Conservation (phyloP, 2,797 vertebrate genomes). For the Molossus molossus region DNA sequence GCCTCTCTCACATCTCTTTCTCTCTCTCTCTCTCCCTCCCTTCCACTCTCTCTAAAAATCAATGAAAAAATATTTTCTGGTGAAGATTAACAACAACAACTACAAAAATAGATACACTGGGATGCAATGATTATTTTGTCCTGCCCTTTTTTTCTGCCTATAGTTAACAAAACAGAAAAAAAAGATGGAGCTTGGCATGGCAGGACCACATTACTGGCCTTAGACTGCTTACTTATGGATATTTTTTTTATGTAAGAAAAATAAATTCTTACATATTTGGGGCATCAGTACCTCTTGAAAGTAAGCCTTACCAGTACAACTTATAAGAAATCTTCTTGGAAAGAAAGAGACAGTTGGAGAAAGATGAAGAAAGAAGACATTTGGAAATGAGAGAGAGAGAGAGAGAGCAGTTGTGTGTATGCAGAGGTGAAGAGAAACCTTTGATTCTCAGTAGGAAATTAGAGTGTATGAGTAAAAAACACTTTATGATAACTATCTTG, state of each 20-base stretch:
- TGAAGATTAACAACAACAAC: too few species aligned
- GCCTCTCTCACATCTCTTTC: too few species aligned
- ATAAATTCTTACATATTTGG: not conserved
- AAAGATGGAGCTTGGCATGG: not conserved
- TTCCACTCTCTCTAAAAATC: too few species aligned
- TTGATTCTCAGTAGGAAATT: not conserved
- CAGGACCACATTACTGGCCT: not conserved
- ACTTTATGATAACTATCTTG: not conserved
- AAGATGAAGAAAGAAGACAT: not conserved
- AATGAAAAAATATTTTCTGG: too few species aligned
- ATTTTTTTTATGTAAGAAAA: not conserved
- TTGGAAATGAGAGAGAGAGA: not conserved
- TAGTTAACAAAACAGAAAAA: not conserved
- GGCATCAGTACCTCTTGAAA: slow-evolving; percentile 1
- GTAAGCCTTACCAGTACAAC: not conserved
- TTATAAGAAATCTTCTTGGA: not conserved
- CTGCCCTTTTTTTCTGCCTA: not conserved
- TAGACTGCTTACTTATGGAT: not conserved
- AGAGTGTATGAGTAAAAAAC: not conserved
- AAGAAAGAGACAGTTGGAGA: not conserved
- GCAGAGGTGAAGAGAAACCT: not conserved
- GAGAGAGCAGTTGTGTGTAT: not conserved
- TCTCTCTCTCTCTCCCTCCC: too few species aligned
- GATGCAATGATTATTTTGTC: not conserved
- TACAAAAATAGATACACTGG: not conserved